Percentiles rank a stretch among this genome's conserved stretches.
Evolutionary conservation across 2,797 vertebrate genomes (phyloP).

Genomic region (Heteromormyrus szaboi): DNA sequence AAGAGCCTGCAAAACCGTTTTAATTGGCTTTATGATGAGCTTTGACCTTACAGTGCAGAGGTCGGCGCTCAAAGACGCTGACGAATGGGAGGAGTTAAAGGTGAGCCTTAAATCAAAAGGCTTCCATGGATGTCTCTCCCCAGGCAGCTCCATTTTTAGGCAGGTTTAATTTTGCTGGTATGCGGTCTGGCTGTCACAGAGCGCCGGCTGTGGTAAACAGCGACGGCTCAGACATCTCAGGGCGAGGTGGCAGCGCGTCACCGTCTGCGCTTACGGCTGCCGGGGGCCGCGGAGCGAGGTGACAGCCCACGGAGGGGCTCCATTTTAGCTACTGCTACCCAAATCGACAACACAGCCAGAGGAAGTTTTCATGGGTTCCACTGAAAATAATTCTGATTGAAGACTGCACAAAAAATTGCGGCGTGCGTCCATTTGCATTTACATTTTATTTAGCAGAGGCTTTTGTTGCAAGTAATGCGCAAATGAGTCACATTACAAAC

Average conservation of each 20-base stretch:
- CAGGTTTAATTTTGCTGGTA: slow-evolving; percentile 26
- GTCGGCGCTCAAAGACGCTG: slow-evolving; percentile 11
- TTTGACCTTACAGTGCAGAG: slow-evolving; percentile 21
- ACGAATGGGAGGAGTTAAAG: slow-evolving; percentile 25
- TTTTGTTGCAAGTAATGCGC: background rate
- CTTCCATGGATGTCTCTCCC: background rate
- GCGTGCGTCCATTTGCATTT: background rate
- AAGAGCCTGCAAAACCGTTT: slow-evolving; percentile 8
- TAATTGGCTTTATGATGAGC: slow-evolving; percentile 20
- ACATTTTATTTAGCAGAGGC: background rate
- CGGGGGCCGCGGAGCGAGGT: background rate
- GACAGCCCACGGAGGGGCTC: too few relatives aligned
- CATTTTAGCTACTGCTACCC: background rate
- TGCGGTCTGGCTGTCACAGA: background rate
- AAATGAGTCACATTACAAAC: background rate
- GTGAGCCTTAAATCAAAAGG: slow-evolving; percentile 24
- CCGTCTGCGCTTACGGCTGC: background rate
- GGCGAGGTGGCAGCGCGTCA: background rate
- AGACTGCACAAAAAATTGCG: background rate
- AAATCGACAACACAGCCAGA: background rate
- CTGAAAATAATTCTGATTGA: background rate
- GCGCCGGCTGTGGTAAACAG: background rate
- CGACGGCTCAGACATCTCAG: background rate
- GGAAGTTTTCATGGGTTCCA: background rate
- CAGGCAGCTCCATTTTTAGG: slow-evolving; percentile 9